phyloP scores from a whole-genome alignment of 2,797 vertebrate species.

The Allobates femoralis region DNA sequence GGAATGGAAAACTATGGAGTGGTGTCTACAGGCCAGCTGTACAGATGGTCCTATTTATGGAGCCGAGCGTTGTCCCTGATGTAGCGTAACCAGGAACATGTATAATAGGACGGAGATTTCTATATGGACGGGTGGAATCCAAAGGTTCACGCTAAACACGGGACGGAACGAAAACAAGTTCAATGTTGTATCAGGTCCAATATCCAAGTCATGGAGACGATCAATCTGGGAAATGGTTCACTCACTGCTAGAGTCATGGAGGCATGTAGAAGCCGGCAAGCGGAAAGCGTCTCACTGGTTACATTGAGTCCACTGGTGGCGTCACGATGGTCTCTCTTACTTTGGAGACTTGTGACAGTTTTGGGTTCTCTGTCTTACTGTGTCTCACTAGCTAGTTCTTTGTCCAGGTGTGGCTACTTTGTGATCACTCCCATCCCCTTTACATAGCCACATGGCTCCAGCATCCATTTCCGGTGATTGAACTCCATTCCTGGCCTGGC shows the following conservation, averaged over 20 bases:
- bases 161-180: background rate
- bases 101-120: background rate
- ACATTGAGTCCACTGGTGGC: background rate
- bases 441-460: background rate
- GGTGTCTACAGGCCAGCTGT: background rate
- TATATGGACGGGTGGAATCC: no score
- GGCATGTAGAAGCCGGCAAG: background rate
- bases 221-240: background rate
- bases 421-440: no score
- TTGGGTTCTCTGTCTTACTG: no score
- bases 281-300: background rate
- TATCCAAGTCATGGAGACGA: background rate
- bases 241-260: background rate
- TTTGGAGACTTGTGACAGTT: no score
- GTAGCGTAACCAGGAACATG: constrained; percentile 5
- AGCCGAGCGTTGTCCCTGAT: background rate
- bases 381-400: no score
- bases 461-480: no score
- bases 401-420: no score
- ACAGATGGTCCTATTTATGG: constrained; percentile 27
- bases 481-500: no score
- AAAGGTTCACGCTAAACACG: background rate
- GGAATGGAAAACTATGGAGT: constrained; percentile 16
- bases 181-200: background rate
- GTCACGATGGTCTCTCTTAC: no score